phyloP scores from a whole-genome alignment of 2,888 invertebrate genomes.

The Campopleginae sp. region DNA sequence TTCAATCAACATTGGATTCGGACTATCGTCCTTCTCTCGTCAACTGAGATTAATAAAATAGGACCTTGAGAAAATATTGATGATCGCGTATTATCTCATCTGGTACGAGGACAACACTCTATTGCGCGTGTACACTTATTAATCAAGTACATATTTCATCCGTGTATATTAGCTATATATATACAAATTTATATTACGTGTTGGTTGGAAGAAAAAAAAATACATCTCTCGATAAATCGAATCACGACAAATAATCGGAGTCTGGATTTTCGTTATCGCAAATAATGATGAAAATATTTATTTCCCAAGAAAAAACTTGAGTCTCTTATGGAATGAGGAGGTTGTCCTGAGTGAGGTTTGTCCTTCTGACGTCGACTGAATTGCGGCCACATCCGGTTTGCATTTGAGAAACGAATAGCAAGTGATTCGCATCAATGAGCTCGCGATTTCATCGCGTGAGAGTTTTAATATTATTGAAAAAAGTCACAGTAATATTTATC shows the following conservation, averaged over 20 bases:
- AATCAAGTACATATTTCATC: slow-evolving; percentile 29
- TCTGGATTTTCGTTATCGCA: neutral
- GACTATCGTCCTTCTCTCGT: slow-evolving; percentile 71
- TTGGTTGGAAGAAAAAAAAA: neutral
- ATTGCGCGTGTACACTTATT: slow-evolving; percentile 61
- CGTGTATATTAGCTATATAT: neutral
- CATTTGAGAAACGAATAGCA: slow-evolving; percentile 11
- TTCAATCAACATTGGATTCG: slow-evolving; percentile 71
- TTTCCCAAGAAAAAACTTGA: neutral
- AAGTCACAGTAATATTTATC: neutral
- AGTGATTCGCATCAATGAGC: neutral
- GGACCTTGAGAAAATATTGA: slow-evolving; percentile 76
- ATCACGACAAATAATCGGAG: neutral
- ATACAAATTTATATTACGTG: neutral
- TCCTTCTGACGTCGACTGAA: slow-evolving; percentile 9
- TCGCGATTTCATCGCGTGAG: neutral
- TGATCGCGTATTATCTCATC: slow-evolving; percentile 74
- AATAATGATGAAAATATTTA: neutral
- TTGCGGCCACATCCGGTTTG: slow-evolving; percentile 14
- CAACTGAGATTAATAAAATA: slow-evolving; percentile 74
- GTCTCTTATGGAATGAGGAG: neutral
- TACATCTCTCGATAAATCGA: neutral
- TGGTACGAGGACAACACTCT: slow-evolving; percentile 75
- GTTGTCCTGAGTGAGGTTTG: neutral
- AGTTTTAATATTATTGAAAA: neutral